phyloP scores from a whole-genome alignment of 1,140 invertebrate genomes.

The Rhizoglyphus robini region DNA sequence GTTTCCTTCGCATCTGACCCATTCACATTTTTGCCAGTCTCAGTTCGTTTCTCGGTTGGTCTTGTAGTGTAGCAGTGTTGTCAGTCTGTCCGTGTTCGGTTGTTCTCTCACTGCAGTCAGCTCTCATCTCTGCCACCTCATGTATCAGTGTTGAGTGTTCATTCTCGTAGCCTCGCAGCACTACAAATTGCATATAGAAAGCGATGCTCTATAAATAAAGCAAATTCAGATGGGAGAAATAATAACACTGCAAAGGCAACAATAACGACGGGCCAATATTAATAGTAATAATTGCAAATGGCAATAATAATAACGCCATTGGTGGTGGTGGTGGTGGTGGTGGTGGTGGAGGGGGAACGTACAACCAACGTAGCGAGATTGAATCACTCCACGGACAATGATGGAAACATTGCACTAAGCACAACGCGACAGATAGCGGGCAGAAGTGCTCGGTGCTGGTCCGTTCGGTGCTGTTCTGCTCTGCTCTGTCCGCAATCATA shows the following conservation, averaged over 20 bases:
- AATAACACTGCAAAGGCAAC: background rate
- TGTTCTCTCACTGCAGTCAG: background rate
- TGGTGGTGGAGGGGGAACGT: too few species aligned
- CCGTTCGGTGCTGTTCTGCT: too few species aligned
- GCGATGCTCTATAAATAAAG: constrained; percentile 15
- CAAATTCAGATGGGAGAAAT: constrained; percentile 5
- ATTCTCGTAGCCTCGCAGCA: background rate
- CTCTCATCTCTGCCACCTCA: background rate
- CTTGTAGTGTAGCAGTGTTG: background rate
- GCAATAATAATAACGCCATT: background rate
- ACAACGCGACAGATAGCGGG: too few species aligned
- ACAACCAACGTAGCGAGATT: too few species aligned
- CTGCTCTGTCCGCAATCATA: too few species aligned
- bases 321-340: background rate
- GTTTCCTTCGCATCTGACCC: constrained; percentile 10
- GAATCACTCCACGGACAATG: too few species aligned
- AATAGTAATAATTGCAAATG: constrained; percentile 9
- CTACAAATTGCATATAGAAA: constrained; percentile 14
- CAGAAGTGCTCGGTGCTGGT: too few species aligned
- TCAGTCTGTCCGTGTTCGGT: background rate
- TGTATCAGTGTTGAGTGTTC: background rate
- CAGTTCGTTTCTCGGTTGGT: background rate
- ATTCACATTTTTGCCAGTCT: constrained; percentile 7
- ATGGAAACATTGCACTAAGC: too few species aligned
- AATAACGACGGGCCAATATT: background rate